These are phyloP conservation scores for Drosophila baimaii DNA, from an alignment of 1,140 invertebrate species.

Conservation along the genomic window DNA sequence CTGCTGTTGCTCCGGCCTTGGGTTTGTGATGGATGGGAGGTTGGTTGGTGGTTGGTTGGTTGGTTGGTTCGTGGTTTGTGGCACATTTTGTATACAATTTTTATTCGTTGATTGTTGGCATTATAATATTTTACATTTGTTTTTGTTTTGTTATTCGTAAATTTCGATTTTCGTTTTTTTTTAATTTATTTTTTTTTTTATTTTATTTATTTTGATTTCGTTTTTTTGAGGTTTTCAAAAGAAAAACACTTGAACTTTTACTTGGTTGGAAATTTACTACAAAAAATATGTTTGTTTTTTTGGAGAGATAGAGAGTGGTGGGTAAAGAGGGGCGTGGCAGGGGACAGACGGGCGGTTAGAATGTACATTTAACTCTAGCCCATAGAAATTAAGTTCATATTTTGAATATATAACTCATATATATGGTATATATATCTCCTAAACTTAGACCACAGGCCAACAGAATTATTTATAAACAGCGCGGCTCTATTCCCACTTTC, in stretches of 20 bases:
- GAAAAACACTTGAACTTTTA: slow-evolving; percentile 74
- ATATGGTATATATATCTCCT: neutral
- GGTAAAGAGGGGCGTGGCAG: slow-evolving; percentile 11
- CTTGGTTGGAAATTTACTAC: slow-evolving; percentile 43
- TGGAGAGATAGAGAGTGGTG: neutral
- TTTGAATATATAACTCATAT: neutral
- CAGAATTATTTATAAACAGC: slow-evolving; percentile 3
- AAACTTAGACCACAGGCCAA: neutral
- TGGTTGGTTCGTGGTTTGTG: slow-evolving; percentile 15
- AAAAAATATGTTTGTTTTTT: slow-evolving; percentile 25
- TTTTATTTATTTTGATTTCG: slow-evolving; percentile 23
- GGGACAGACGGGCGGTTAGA: neutral
- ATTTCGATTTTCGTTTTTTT: slow-evolving; percentile 15
- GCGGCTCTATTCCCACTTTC: neutral
- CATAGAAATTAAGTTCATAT: neutral
- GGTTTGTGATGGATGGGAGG: slow-evolving; percentile 9
- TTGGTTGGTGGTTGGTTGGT: neutral
- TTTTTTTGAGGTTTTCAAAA: slow-evolving; percentile 47
- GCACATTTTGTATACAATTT: slow-evolving; percentile 37
- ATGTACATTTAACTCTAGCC: slow-evolving; percentile 8
- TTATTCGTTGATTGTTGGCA: slow-evolving; percentile 14
- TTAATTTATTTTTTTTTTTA: slow-evolving; percentile 33
- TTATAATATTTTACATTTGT: slow-evolving; percentile 3
- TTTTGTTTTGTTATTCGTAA: slow-evolving; percentile 15
- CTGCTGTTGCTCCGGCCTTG: slow-evolving; percentile 34